A percentile compares a stretch with the other conserved stretches of the same genome.
These are phyloP conservation scores for Andrena hattorfiana DNA, from an alignment of 2,888 invertebrate species.

Conservation along the genomic window DNA sequence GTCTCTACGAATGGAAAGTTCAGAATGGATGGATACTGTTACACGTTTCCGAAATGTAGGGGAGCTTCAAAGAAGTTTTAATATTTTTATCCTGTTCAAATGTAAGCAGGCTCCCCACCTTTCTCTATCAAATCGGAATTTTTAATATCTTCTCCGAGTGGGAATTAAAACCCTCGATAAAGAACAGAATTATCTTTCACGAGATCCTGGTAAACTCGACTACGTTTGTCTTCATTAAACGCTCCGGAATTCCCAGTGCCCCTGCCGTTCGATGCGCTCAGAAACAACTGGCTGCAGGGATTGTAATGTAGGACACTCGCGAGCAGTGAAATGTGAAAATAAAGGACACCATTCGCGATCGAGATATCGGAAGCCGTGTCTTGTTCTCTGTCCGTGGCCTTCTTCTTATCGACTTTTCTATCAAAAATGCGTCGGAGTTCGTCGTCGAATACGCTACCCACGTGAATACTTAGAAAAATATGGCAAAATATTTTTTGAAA, in stretches of 20 bases:
- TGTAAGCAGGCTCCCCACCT: not conserved
- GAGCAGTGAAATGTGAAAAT: conserved; percentile 28
- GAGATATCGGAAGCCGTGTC: conserved; percentile 34
- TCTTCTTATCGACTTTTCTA: conserved; percentile 19
- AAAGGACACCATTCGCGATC: conserved; percentile 29
- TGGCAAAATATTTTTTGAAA: too few species aligned
- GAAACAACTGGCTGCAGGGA: conserved; percentile 1
- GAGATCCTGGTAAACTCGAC: not conserved
- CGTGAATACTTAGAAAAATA: not conserved
- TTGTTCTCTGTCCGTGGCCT: not conserved
- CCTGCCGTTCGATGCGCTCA: conserved; percentile 17
- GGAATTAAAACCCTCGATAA: not conserved
- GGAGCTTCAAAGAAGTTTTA: not conserved
- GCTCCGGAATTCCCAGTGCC: conserved; percentile 1
- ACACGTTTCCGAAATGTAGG: not conserved
- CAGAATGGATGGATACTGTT: not conserved
- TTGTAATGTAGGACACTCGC: conserved; percentile 37
- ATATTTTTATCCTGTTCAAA: not conserved
- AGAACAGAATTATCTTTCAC: not conserved
- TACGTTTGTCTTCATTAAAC: conserved; percentile 46
- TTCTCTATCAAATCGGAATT: not conserved
- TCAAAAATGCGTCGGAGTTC: not conserved
- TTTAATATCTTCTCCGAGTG: not conserved
- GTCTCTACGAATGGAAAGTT: not conserved
- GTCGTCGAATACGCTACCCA: conserved; percentile 6